A percentile compares a stretch with the other conserved stretches of the same genome.
These are phyloP conservation scores for Polypterus bichir DNA, from an alignment of 2,113 vertebrate species.

Conservation along the genomic window DNA sequence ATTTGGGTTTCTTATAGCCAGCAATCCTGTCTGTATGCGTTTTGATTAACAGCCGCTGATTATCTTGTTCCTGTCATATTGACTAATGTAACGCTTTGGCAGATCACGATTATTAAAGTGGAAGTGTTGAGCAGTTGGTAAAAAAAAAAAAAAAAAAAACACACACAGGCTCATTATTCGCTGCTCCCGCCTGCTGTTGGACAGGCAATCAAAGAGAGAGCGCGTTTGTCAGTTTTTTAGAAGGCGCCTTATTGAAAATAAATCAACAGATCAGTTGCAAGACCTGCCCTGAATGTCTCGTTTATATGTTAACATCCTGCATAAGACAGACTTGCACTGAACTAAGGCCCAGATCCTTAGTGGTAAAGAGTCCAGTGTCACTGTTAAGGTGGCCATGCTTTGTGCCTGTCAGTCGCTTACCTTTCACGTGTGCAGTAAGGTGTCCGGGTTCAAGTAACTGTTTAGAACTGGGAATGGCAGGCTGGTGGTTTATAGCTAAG, in stretches of 20 bases:
- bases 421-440: too few relatives aligned
- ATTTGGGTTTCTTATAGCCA: slow-evolving; percentile 9
- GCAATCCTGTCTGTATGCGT: slow-evolving; percentile 2
- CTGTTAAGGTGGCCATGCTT: too few relatives aligned
- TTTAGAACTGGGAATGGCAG: too few relatives aligned
- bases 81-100: slow-evolving; percentile 36
- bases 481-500: too few relatives aligned
- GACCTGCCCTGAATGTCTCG: too few relatives aligned
- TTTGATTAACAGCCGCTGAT: slow-evolving; percentile 22
- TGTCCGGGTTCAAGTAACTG: too few relatives aligned
- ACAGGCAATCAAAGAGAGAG: slow-evolving; percentile 30
- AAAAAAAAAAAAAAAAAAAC: slow-evolving; percentile 14
- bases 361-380: slow-evolving; percentile 3
- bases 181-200: slow-evolving; percentile 30
- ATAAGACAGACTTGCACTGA: too few relatives aligned
- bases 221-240: slow-evolving; percentile 35
- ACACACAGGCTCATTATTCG: slow-evolving; percentile 36
- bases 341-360: slow-evolving; percentile 40
- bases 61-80: slow-evolving; percentile 41
- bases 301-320: too few relatives aligned
- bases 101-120: slow-evolving; percentile 28
- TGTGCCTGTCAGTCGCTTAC: too few relatives aligned
- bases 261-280: slow-evolving; percentile 24
- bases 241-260: slow-evolving; percentile 31
- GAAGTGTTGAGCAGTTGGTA: slow-evolving; percentile 30